Evolutionary conservation across 2,888 invertebrate genomes (phyloP), one percentile per base, ranked within the genome.

Genomic region (Rhamphomyia laevipes): DNA sequence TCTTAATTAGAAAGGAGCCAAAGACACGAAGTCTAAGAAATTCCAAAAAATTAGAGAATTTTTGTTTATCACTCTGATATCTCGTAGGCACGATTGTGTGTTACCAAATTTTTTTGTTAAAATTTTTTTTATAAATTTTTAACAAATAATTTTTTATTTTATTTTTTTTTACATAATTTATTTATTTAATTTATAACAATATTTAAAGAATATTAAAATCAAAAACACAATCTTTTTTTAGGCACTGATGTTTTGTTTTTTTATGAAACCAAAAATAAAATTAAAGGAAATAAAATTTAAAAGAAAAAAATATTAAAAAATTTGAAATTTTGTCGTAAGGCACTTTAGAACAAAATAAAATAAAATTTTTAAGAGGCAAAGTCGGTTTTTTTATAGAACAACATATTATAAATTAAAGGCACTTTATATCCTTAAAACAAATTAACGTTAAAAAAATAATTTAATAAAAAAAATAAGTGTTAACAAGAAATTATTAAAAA

Each of bases 391-490:
- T n/a, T 21, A 21, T 21, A 4, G 3, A 21, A 21, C 21, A 21
- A 21, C 4, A 21, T 4, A n/a, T n/a, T n/a, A 21, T 21, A 21
- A 21, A 21, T 30, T 11, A 33, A 33, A 33, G 33, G 33, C 33
- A 33, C 33, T 33, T 11, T 13, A 11, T 33, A 5, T n/a, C n/a
- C n/a, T 33, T 33, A 13, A 35, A 46, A 43, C 48, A 45, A 51
- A 13, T 49, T 44, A 45, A 51, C 53, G 50, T 50, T 52, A 53
- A 53, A 52, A 50, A 52, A 50, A 53, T 49, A 40, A 27, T 52
- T 49, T 43, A 21, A 40, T n/a, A 10, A 40, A 45, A 47, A 43
- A 43, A 27, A 16, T 15, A 37, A 45, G 33, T 38, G 13, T 45
- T 42, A 38, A 47, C 37, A 40, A 13, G 9, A 45, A 35, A 50